Base-by-base conservation (phyloP, 2,113 vertebrate species). In the Leuciscus idus region DNA sequence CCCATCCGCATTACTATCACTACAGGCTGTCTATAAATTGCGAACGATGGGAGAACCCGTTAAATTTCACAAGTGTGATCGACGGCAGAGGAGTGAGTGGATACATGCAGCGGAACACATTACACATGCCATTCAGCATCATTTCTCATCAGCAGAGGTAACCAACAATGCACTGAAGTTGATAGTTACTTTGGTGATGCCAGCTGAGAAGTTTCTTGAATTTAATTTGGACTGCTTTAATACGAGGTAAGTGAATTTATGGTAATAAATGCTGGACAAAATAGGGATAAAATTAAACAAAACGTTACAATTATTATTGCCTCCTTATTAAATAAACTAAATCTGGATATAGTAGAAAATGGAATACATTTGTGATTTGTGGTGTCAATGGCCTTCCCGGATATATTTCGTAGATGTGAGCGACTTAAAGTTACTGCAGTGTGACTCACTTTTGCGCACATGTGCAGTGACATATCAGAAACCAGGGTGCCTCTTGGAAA, bases 1-100 rank as follows among this genome's bases (percentile, higher is more conserved):
- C 93, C 94, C 94, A 88, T 89, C 91, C 88, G 90, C 92, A 92
- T 93, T 93, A 92, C 95, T 96, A 96, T 95, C 96, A 96, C 96
- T 96, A 95, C 94, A 89, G 95, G 93, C 94, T 94, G 93, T 94
- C 94, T 96, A 96, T 96, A 97, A 96, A 94, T 96, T 95, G 93
- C 91, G 90, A 92, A 91, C 93, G 83, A 91, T 88, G 94, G 93
- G 92, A 94, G 92, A 94, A 88, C 92, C 93, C 91, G 91, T 92
- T 90, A 91, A 93, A 93, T 93, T 91, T 91, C 90, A 91, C 88
- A 86, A 92, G 92, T 91, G 83, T 84, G 88, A 89, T 89, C 90
- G 89, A 86, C n/a, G 89, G 74, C 52, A 75, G 84, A 76, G 61
- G 85, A 83, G 74, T 62, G 89, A 88, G 84, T 88, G 89, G 89